phyloP scores from a whole-genome alignment of 2,888 invertebrate genomes.

The Meiosimyza platycephala region DNA sequence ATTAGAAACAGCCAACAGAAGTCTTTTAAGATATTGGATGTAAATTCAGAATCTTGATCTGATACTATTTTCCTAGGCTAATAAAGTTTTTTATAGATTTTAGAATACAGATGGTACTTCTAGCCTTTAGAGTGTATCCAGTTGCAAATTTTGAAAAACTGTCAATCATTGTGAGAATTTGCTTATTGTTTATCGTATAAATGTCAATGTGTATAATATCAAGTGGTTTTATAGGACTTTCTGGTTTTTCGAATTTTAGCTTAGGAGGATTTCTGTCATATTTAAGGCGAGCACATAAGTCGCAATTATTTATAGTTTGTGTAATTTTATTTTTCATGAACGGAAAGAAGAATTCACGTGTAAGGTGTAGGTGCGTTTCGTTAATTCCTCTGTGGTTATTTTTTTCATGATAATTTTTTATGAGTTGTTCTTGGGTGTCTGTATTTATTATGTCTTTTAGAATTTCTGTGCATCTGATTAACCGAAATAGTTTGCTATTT shows the following conservation, averaged over 20 bases:
- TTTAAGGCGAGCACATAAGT: constrained; percentile 43
- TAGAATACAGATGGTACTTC: constrained; percentile 36
- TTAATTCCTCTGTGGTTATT: constrained; percentile 44
- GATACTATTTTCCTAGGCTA: constrained; percentile 34
- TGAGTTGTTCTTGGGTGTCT: constrained; percentile 45
- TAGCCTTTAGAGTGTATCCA: constrained; percentile 33
- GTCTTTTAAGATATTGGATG: constrained; percentile 40
- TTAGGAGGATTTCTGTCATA: constrained; percentile 43
- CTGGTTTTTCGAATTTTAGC: constrained; percentile 40
- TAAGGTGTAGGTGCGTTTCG: constrained; percentile 43
- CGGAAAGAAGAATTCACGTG: constrained; percentile 43
- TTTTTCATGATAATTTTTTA: constrained; percentile 42
- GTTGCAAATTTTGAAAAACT: constrained; percentile 21
- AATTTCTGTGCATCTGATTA: constrained; percentile 19
- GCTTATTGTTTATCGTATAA: constrained; percentile 41
- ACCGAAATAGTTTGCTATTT: constrained; percentile 30
- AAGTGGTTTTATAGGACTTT: constrained; percentile 41
- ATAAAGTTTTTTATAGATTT: constrained; percentile 36
- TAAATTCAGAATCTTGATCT: constrained; percentile 37
- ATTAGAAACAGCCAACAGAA: constrained; percentile 37
- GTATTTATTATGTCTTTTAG: constrained; percentile 27
- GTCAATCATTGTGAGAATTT: constrained; percentile 40
- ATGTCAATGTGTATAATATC: constrained; percentile 43
- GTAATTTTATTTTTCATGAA: constrained; percentile 44
- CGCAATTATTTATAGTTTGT: constrained; percentile 46